These are phyloP conservation scores for Drosophila sp. DNA, from an alignment of 1,140 invertebrate species.

Conservation along the genomic window DNA sequence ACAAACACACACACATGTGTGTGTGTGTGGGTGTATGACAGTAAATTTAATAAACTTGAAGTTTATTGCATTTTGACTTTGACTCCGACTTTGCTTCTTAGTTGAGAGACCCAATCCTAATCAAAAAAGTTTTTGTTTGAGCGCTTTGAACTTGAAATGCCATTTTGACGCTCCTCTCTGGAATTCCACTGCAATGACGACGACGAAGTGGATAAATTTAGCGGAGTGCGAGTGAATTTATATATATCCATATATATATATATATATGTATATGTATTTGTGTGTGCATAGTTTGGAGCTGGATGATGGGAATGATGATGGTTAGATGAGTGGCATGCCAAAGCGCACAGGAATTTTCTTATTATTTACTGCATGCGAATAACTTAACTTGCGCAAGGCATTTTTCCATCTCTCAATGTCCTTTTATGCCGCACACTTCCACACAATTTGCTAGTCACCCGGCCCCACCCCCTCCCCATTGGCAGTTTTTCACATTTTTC, in stretches of 20 bases:
- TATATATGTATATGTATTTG: neutral
- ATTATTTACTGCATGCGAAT: constrained; percentile 69
- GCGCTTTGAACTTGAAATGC: constrained; percentile 67
- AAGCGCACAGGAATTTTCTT: constrained; percentile 76
- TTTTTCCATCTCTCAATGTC: neutral
- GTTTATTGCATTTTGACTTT: constrained; percentile 71
- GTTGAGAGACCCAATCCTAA: constrained; percentile 27
- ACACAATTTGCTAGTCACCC: neutral
- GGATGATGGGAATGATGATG: constrained; percentile 23
- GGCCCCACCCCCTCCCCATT: neutral
- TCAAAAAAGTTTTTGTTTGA: constrained; percentile 45
- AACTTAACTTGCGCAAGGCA: constrained; percentile 11
- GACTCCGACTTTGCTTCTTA: constrained; percentile 23
- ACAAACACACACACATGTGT: neutral
- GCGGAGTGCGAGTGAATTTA: neutral
- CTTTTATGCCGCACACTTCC: neutral
- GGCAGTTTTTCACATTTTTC: neutral
- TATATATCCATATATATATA: neutral
- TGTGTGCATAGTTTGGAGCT: constrained; percentile 58
- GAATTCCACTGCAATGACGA: neutral
- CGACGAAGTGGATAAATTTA: neutral
- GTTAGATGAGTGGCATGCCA: constrained; percentile 57
- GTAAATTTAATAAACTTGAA: constrained; percentile 77
- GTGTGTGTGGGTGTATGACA: constrained; percentile 8
- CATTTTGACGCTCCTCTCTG: constrained; percentile 39